Evolutionary conservation across 1,140 invertebrate genomes (phyloP), one percentile per base, ranked within the genome.

Genomic region (Plutomurus gul): DNA sequence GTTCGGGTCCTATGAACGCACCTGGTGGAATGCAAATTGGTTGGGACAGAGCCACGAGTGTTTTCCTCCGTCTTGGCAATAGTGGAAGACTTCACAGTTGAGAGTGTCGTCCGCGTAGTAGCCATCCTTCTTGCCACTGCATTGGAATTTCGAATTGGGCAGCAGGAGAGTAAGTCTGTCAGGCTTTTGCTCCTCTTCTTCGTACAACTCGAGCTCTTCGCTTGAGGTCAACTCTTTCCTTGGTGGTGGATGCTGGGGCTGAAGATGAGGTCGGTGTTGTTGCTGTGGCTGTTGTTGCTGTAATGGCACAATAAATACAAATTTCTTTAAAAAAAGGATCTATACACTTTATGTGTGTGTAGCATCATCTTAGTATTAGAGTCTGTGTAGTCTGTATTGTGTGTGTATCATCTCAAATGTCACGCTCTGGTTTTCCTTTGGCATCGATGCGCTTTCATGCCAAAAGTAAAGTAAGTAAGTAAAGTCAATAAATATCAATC

Each of bases 21-120:
- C 92, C 89, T 95, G 94, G 85, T 97, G 95, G 91, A 97, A 96
- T 51, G 93, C 92, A 85, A 96, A 96, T 81, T 94, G 93, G 84
- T 95, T 93, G 0, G 95, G 95, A 84, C 95, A 97, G 82, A 96
- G 93, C 95, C 95, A 97, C 0, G 94, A 96, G 85, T 96, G 95
- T 84, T 92, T 93, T 13, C 93, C 93, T 81, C 92, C 94, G 77
- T 95, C 94, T 84, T 96, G 94, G 85, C 95, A 96, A 86, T 96
- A 97, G 86, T 97, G 95, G 91, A 97, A 97, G 0, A 96, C 94
- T 86, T 96, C 94, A 85, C 95, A 97, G 84, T 92, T 91, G 25
- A 97, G 89, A 70, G 92, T 92, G 83, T 95, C 93, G 85, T 96
- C 95, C 22, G 95, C 95, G 85, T 96, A 96, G 87, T 96, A 97